Conservation (phyloP, 2,797 vertebrate species). For the Halcyon leucocephala region DNA sequence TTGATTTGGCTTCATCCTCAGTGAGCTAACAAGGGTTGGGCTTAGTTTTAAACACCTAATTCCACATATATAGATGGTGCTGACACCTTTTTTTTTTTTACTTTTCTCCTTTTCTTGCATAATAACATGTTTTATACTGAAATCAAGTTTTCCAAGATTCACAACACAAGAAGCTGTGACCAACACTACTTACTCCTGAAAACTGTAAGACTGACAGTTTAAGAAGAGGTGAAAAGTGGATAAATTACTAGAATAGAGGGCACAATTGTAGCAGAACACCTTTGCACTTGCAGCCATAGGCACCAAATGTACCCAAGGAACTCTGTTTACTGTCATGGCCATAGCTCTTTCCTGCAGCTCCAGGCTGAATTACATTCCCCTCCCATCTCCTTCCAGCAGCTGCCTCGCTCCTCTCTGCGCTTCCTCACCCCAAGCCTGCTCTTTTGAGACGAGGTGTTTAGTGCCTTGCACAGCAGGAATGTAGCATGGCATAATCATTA, state of each 20-base stretch:
- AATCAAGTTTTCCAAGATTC: background rate
- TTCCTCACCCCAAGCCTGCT: background rate
- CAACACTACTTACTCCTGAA: background rate
- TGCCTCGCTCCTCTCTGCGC: background rate
- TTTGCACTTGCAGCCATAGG: background rate
- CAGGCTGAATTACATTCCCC: background rate
- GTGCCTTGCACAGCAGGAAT: background rate
- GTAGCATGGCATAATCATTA: background rate
- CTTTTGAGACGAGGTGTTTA: background rate
- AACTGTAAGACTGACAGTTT: background rate
- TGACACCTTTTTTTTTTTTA: background rate
- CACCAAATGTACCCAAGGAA: background rate
- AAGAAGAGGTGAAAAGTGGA: conserved; percentile 14
- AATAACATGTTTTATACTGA: conserved; percentile 26
- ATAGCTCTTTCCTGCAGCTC: background rate
- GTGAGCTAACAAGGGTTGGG: background rate
- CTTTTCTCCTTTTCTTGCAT: background rate
- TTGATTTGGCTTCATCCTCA: background rate
- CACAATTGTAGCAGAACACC: background rate
- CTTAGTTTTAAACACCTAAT: conserved; percentile 18
- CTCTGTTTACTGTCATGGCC: background rate
- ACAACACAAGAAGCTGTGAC: background rate
- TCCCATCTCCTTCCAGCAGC: background rate
- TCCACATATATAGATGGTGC: background rate
- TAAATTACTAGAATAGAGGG: background rate